These are phyloP conservation scores for Oreochromis niloticus DNA, from an alignment of 2,113 vertebrate species.

Conservation along the genomic window DNA sequence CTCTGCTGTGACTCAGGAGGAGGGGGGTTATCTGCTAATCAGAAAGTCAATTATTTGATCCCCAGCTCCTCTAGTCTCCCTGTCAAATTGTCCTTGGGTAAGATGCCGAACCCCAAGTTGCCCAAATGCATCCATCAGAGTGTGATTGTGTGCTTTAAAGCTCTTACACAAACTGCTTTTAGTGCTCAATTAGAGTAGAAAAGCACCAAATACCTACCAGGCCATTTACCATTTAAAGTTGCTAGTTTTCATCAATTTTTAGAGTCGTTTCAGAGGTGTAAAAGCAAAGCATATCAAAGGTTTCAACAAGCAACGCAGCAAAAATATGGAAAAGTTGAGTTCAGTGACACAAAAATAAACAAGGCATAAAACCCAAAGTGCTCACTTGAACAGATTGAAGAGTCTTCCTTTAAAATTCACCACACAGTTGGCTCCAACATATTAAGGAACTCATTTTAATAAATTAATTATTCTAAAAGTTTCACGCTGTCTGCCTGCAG, in stretches of 20 bases:
- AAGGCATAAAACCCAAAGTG: background rate
- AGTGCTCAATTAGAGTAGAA: background rate
- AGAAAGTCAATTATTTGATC: background rate
- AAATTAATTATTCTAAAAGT: background rate
- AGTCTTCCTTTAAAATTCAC: background rate
- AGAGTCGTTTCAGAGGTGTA: accelerated
- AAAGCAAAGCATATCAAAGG: background rate
- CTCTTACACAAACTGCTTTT: background rate
- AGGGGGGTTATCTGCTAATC: background rate
- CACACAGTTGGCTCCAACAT: background rate
- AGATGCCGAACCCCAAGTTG: background rate
- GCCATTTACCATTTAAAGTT: background rate
- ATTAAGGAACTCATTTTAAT: background rate
- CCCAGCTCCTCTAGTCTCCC: background rate
- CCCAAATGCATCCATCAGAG: background rate
- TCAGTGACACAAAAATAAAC: background rate
- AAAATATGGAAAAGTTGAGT: background rate
- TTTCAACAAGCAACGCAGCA: background rate
- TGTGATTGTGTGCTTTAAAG: background rate
- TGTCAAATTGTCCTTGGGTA: background rate
- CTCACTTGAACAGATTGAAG: background rate
- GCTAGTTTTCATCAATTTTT: background rate
- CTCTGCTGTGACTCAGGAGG: background rate
- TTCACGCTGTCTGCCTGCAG: background rate
- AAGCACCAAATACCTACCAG: background rate